These are phyloP conservation scores for Steromphala cineraria DNA, from an alignment of 2,888 invertebrate genomes.

Conservation along the genomic window DNA sequence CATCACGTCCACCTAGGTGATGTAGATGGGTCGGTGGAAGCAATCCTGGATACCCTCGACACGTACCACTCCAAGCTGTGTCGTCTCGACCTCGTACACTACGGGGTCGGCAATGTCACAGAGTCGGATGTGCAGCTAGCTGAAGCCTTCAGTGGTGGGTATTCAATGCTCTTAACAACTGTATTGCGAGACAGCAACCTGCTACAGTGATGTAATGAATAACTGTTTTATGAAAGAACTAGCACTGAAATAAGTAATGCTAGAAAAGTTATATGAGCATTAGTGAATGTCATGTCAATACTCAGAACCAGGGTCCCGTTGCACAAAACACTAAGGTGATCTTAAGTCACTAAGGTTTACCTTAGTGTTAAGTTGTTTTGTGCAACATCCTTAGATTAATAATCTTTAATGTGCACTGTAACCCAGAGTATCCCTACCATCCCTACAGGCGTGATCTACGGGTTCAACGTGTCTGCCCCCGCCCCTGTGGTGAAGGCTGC, in stretches of 20 bases:
- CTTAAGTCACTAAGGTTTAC: too few species aligned
- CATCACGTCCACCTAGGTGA: conserved; percentile 81
- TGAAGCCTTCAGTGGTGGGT: conserved; percentile 81
- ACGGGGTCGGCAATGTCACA: conserved; percentile 90
- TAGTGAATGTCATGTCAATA: too few species aligned
- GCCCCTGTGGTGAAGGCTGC: conserved; percentile 77
- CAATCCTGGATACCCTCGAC: conserved; percentile 91
- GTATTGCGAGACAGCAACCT: too few species aligned
- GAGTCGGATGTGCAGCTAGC: conserved; percentile 90
- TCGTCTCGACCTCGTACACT: conserved; percentile 89
- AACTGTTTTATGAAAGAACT: background rate
- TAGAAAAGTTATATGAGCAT: too few species aligned
- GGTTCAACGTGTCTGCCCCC: conserved; percentile 85
- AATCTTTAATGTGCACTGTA: background rate
- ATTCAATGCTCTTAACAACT: too few species aligned
- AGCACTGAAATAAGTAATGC: too few species aligned
- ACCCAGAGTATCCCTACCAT: too few species aligned
- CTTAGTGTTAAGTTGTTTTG: too few species aligned
- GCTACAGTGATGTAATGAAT: background rate
- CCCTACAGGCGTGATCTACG: conserved; percentile 85
- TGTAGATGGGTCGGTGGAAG: conserved; percentile 97
- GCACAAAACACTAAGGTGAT: too few species aligned
- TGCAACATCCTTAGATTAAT: background rate
- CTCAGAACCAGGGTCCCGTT: too few species aligned
- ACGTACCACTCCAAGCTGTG: conserved; percentile 83